Conservation (phyloP, 2,113 vertebrate species). For the Herpetotheres cachinnans region DNA sequence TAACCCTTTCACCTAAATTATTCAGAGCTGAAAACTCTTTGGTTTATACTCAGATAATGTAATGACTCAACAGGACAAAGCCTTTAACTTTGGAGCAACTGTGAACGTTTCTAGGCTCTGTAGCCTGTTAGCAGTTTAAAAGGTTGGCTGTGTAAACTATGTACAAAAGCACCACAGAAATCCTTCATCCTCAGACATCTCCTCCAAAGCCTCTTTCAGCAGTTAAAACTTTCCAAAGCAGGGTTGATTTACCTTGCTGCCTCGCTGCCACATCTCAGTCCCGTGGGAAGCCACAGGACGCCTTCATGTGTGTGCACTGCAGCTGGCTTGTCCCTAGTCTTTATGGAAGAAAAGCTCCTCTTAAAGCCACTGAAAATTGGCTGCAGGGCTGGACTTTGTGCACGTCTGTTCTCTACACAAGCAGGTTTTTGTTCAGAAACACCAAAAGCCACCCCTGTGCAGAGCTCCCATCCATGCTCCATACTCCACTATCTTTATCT, state of each 20-base stretch:
- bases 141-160: slow-evolving; percentile 28
- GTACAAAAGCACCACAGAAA: slow-evolving; percentile 15
- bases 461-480: not conserved
- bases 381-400: not conserved
- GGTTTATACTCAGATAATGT: slow-evolving; percentile 75
- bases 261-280: not conserved
- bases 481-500: not conserved
- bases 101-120: slow-evolving; percentile 2
- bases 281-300: not conserved
- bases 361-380: not conserved
- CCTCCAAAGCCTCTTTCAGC: not conserved
- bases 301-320: not conserved
- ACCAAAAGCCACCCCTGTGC: not conserved
- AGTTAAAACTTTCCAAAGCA: not conserved
- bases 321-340: not conserved
- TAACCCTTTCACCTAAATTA: slow-evolving; percentile 82
- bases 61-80: slow-evolving; percentile 71
- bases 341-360: not conserved
- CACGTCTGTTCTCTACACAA: not conserved
- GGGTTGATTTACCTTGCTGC: not conserved
- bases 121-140: slow-evolving; percentile 31
- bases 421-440: not conserved
- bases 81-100: slow-evolving; percentile 46
- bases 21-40: slow-evolving; percentile 80
- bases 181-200: not conserved